phyloP scores from a whole-genome alignment of 37 sponge, comb jelly and placozoan genomes.

The Axinella damicornis region DNA sequence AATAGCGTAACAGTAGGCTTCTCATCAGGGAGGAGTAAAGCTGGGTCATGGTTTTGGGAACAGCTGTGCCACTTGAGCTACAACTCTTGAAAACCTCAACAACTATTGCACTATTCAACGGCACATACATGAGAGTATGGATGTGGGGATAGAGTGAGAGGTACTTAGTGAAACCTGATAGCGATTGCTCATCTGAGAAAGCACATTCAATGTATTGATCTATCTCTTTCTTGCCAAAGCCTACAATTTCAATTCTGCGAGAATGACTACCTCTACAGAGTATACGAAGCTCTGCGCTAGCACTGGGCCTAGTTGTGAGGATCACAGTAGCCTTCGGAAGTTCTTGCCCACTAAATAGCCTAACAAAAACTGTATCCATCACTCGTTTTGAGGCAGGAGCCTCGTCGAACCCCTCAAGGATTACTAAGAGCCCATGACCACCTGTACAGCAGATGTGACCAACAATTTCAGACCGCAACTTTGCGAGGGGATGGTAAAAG shows the following conservation, averaged over 20 bases:
- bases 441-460: background rate
- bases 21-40: conserved; percentile 15
- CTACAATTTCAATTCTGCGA: no score
- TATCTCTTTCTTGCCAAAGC: background rate
- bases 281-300: background rate
- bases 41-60: conserved; percentile 41
- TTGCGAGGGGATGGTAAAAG: background rate
- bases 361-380: conserved; percentile 4
- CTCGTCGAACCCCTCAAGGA: conserved; percentile 53
- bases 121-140: conserved; percentile 26
- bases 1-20: background rate
- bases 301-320: conserved; percentile 41
- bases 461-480: background rate
- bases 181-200: background rate
- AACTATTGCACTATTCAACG: conserved; percentile 24
- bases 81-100: background rate
- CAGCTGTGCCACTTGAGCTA: background rate
- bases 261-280: no score
- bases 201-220: conserved; percentile 1
- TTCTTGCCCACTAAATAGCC: conserved; percentile 1
- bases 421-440: conserved; percentile 9
- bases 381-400: background rate
- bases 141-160: conserved; percentile 18
- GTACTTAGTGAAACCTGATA: background rate
- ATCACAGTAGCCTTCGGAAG: conserved; percentile 16